Conservation (phyloP, 2,113 vertebrate genomes). For the Aegotheles bennettii region DNA sequence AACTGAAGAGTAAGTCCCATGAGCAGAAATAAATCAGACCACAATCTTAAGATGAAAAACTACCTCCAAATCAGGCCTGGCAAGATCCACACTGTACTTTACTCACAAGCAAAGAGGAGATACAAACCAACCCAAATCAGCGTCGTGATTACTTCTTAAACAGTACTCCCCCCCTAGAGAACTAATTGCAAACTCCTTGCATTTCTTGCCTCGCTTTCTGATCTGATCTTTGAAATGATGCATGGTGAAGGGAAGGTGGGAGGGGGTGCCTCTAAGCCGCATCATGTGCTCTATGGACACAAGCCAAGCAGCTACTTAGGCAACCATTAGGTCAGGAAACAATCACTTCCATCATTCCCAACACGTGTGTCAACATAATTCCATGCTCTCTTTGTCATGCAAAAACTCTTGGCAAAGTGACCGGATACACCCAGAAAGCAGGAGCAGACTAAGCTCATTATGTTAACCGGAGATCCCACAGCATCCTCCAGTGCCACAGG, state of each 20-base stretch:
- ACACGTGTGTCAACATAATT: conserved; percentile 71
- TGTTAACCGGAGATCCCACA: conserved; percentile 59
- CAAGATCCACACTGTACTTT: neutral
- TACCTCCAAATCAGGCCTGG: neutral
- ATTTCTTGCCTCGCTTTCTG: neutral
- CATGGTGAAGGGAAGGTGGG: neutral
- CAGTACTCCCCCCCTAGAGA: neutral
- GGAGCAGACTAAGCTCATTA: conserved; percentile 57
- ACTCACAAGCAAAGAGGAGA: neutral
- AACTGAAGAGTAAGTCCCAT: neutral
- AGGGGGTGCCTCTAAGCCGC: neutral
- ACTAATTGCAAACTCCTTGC: neutral
- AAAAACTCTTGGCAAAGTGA: conserved; percentile 58
- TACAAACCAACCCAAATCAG: neutral
- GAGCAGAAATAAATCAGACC: neutral
- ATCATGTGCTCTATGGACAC: conserved; percentile 38
- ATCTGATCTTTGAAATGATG: neutral
- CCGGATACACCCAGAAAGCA: conserved; percentile 67
- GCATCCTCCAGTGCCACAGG: conserved; percentile 42
- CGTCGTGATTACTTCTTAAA: neutral
- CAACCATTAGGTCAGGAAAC: conserved; percentile 65
- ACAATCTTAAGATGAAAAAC: neutral
- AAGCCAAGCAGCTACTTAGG: conserved; percentile 65
- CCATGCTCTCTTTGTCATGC: conserved; percentile 68
- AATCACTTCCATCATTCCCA: conserved; percentile 63